Conservation (phyloP, 2,888 invertebrate species). For the Lithophane socia region DNA sequence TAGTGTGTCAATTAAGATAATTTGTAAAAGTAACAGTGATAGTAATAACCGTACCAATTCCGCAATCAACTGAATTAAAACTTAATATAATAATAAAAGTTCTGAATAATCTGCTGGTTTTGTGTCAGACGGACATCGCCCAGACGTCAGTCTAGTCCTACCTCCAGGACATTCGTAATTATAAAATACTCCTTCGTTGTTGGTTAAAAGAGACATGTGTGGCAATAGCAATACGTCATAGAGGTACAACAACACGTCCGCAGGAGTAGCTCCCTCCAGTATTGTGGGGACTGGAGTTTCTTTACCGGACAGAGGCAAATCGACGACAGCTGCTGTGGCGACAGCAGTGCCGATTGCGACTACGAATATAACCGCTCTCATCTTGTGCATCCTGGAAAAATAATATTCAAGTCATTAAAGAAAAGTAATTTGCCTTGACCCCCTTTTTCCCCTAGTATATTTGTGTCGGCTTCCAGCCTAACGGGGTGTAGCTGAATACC, state of each 20-base stretch:
- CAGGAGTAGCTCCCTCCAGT: conserved; percentile 9
- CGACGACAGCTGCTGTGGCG: background rate
- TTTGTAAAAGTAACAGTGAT: background rate
- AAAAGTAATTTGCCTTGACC: background rate
- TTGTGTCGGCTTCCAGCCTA: background rate
- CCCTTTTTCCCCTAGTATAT: no score
- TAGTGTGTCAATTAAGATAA: background rate
- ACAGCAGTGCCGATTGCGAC: background rate
- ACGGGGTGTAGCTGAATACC: background rate
- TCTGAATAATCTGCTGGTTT: background rate
- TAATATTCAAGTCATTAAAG: background rate
- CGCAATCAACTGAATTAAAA: background rate
- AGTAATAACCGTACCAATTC: no score
- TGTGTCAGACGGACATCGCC: background rate
- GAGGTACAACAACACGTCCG: conserved; percentile 31
- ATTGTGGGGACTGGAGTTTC: background rate
- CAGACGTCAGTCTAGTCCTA: background rate
- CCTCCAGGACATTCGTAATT: background rate
- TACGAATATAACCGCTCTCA: conserved; percentile 18
- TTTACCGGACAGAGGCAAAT: background rate
- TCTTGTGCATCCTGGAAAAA: conserved; percentile 26
- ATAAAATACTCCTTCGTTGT: background rate
- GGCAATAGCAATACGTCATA: conserved; percentile 34
- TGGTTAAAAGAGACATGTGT: background rate
- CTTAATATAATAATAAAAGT: background rate